Conservation (phyloP, 2,888 invertebrate genomes). For the Malthinus flaveolus region DNA sequence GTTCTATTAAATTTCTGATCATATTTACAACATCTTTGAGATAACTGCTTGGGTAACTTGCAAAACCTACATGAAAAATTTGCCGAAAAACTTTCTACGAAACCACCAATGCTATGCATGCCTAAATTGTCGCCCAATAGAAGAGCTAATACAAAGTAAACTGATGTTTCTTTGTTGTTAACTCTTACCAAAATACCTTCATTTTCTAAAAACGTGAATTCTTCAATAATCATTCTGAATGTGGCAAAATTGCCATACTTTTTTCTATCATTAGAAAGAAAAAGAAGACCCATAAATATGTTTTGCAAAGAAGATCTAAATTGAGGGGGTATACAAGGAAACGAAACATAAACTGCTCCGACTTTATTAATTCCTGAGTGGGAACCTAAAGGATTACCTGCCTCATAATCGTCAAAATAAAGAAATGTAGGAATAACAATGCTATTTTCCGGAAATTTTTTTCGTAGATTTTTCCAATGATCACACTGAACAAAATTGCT, state of each 20-base stretch:
- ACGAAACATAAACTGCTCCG: conserved; percentile 32
- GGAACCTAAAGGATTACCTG: conserved; percentile 33
- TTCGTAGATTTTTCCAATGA: background rate
- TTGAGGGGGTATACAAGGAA: conserved; percentile 28
- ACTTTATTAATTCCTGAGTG: conserved; percentile 34
- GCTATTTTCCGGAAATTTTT: background rate
- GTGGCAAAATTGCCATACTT: conserved; percentile 34
- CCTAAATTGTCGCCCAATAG: conserved; percentile 34
- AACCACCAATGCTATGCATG: conserved; percentile 29
- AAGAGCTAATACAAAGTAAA: conserved; percentile 31
- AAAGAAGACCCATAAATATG: conserved; percentile 37
- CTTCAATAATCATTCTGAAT: conserved; percentile 34
- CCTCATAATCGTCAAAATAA: conserved; percentile 35
- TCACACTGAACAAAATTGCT: background rate
- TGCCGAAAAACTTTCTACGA: conserved; percentile 29
- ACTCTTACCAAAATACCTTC: conserved; percentile 25
- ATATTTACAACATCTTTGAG: background rate
- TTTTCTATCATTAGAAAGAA: conserved; percentile 36
- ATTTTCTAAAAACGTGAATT: conserved; percentile 33
- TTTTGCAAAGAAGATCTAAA: conserved; percentile 19
- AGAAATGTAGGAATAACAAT: conserved; percentile 28
- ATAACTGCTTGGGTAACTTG: conserved; percentile 2
- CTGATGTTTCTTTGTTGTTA: conserved; percentile 10
- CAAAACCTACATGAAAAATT: conserved; percentile 33
- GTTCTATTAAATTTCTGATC: background rate